Base-by-base conservation (phyloP, 2,888 invertebrate genomes). In the Periphyllus acericola region DNA sequence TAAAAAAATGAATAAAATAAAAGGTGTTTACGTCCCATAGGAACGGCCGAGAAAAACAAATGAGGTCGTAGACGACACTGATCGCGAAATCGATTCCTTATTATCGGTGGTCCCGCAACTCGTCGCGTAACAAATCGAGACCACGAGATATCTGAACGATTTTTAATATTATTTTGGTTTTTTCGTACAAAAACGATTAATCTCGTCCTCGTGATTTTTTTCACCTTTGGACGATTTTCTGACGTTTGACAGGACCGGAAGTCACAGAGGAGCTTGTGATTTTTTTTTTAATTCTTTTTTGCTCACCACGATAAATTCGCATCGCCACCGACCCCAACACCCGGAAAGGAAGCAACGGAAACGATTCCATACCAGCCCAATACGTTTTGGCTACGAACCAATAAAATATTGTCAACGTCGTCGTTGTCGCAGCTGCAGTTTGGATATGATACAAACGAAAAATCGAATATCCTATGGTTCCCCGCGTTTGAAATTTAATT, bases 101-200 rank as follows among this genome's bases (percentile, higher is more conserved):
- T 60, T 29, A 40, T 19, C 21, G 8, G 1, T 46, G 11, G 8
- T 40, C 34, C 34, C 11, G 25, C 6, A 60, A 1, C 14, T 1
- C 40, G 9, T 11, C 21, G 8, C 3, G 5, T 32, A 29, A 71
- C 21, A 19, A 72, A 55, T 55, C 72, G n/a, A 25, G 17, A n/a
- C 19, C 34, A 68, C 21, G 19, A 83, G 14, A 46, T 46, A 46
- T 46, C 46, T 46, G 46, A 46, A 46, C 46, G 46, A 46, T 46
- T 55, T 34, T 83, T 55, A 68, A 36, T 72, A 34, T 34, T n/a
- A 32, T 72, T 68, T 46, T 8, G 8, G 21, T 21, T 21, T 17
- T 32, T 82, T 9, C 9, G 11, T 4, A 25, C 1, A 19, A 55
- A 74, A 83, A 83, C 83, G 83, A 83, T 83, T 83, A 55, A 83